A percentile compares a stretch with the other conserved stretches of the same genome.
Evolutionary conservation across 2,113 vertebrate species (phyloP).

Genomic region (Halichoerus grypus): DNA sequence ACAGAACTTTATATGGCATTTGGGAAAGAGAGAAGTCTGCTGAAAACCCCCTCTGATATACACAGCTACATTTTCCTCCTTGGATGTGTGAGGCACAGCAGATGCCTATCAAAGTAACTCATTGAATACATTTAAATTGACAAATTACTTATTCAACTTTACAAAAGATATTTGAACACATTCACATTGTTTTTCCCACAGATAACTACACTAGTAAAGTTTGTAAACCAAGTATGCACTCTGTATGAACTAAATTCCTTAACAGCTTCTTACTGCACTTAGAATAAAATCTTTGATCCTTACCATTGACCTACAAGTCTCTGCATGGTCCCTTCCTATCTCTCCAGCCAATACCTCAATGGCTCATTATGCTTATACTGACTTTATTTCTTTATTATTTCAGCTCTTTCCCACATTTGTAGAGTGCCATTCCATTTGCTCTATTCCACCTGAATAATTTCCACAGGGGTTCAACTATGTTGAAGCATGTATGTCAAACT

Average conservation of each 20-base stretch:
- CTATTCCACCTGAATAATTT: conserved; percentile 31
- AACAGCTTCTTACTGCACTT: not conserved
- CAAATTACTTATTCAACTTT: not conserved
- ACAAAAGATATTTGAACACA: not conserved
- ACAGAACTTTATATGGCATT: not conserved
- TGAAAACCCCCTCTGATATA: not conserved
- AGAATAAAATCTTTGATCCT: not conserved
- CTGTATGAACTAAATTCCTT: not conserved
- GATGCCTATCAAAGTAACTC: not conserved
- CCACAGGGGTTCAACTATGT: not conserved
- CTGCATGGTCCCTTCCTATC: not conserved
- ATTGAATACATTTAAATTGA: not conserved
- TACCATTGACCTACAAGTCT: not conserved
- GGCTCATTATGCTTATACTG: not conserved
- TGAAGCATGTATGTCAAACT: not conserved
- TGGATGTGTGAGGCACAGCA: not conserved
- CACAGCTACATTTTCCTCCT: not conserved
- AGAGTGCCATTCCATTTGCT: not conserved
- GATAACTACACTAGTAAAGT: not conserved
- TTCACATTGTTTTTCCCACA: not conserved
- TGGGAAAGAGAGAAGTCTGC: not conserved
- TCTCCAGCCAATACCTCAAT: not conserved
- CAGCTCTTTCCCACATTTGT: not conserved
- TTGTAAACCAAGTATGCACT: not conserved
- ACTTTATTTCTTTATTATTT: not conserved